A percentile compares a stretch with the other conserved stretches of the same genome.
Conservation (phyloP, 2,888 invertebrate species). For the Geotrupes spiniger region DNA sequence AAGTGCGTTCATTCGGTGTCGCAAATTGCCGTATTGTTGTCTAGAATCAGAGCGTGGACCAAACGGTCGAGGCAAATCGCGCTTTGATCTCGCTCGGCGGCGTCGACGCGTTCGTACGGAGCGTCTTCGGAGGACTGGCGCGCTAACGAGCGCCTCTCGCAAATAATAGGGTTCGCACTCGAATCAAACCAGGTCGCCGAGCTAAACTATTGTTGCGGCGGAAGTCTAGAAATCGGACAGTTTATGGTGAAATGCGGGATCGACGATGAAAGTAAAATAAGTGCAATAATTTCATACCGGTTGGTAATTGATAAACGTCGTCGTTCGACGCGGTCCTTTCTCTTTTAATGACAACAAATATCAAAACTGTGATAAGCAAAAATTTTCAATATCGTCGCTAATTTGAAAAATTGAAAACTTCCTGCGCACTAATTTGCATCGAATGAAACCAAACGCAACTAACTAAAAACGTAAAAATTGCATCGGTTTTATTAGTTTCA, state of each 20-base stretch:
- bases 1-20: conserved; percentile 27
- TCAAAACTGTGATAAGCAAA: too few species aligned
- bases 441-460: too few species aligned
- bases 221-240: conserved; percentile 30
- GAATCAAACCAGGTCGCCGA: conserved; percentile 40
- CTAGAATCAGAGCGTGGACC: conserved; percentile 39
- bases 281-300: conserved; percentile 1
- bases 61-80: conserved; percentile 10
- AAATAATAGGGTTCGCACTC: conserved; percentile 32
- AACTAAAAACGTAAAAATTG: too few species aligned
- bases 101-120: conserved; percentile 24
- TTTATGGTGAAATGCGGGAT: conserved; percentile 35
- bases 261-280: conserved; percentile 12
- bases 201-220: conserved; percentile 29
- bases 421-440: too few species aligned
- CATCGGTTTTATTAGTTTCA: too few species aligned
- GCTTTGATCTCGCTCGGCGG: conserved; percentile 32
- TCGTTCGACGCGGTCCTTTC: too few species aligned
- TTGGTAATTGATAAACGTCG: too few species aligned
- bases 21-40: conserved; percentile 35
- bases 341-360: too few species aligned
- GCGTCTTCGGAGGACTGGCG: conserved; percentile 26
- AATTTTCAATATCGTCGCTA: too few species aligned
- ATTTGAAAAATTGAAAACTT: too few species aligned
- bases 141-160: conserved; percentile 15